A percentile compares a stretch with the other conserved stretches of the same genome.
phyloP scores from a whole-genome alignment of 1,140 invertebrate species.

The Eumaeus atala region DNA sequence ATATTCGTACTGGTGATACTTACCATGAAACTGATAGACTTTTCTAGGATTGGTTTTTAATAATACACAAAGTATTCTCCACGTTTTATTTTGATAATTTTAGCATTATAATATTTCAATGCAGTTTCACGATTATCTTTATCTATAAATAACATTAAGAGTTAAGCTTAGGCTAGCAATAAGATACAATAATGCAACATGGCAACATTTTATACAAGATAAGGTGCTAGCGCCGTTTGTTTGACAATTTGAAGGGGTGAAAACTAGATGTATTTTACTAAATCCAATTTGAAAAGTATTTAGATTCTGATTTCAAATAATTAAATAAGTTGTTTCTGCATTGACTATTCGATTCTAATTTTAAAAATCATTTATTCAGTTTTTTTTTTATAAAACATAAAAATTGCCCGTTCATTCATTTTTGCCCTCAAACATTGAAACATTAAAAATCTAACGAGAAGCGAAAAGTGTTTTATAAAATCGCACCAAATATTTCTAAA shows the following conservation, averaged over 20 bases:
- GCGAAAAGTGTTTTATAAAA: constrained; percentile 8
- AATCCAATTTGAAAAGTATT: no score
- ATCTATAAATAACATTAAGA: constrained; percentile 62
- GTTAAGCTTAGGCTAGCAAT: constrained; percentile 63
- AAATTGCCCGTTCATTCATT: background rate
- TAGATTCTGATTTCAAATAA: no score
- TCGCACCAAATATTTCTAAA: constrained; percentile 13
- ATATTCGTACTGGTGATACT: no score
- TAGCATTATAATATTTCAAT: constrained; percentile 56
- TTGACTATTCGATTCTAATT: no score
- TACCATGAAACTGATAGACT: background rate
- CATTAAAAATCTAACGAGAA: constrained; percentile 9
- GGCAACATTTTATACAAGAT: constrained; percentile 42
- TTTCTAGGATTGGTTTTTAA: constrained; percentile 6
- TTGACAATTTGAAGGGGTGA: background rate
- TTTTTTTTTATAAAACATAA: background rate
- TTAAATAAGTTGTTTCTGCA: no score
- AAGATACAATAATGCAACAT: constrained; percentile 45
- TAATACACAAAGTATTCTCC: constrained; percentile 12
- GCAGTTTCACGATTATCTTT: constrained; percentile 53
- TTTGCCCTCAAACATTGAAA: background rate
- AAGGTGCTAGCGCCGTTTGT: constrained; percentile 19
- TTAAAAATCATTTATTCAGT: no score
- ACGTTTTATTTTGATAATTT: constrained; percentile 28
- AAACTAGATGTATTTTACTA: no score